Evolutionary conservation across 2,888 invertebrate genomes (phyloP).

Genomic region (Priocnemis perturbator): DNA sequence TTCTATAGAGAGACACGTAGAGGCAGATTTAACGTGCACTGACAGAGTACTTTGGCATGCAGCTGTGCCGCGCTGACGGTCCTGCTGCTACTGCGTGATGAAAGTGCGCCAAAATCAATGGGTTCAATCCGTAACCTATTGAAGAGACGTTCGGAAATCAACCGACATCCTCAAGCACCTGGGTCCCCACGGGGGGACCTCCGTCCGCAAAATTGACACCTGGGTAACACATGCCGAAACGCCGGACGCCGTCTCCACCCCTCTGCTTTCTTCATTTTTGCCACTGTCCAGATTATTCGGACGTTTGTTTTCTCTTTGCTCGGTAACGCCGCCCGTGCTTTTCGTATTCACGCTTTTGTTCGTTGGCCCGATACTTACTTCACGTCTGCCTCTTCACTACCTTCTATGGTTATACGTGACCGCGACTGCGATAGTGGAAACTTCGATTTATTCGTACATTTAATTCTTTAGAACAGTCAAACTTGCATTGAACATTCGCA

Average conservation of each 20-base stretch:
- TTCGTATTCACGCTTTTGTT: too few relatives aligned
- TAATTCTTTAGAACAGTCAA: too few relatives aligned
- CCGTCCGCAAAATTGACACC: slow-evolving; percentile 60
- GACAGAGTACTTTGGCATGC: slow-evolving; percentile 51
- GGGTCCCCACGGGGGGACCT: slow-evolving; percentile 47
- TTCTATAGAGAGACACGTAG: too few relatives aligned
- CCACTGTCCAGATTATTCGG: slow-evolving; percentile 12
- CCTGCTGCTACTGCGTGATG: slow-evolving; percentile 37
- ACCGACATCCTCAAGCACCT: slow-evolving; percentile 56
- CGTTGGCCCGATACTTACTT: too few relatives aligned
- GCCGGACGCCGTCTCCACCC: slow-evolving; percentile 14
- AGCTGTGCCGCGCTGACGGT: slow-evolving; percentile 45
- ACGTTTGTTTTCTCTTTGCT: neutral
- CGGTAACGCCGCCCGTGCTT: too few relatives aligned
- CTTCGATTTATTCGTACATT: too few relatives aligned
- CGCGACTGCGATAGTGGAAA: too few relatives aligned
- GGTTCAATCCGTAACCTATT: slow-evolving; percentile 55
- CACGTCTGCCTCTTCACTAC: too few relatives aligned
- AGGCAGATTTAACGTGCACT: too few relatives aligned
- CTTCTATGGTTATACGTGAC: too few relatives aligned
- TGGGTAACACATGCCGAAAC: slow-evolving; percentile 65
- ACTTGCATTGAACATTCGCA: too few relatives aligned
- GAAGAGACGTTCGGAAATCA: slow-evolving; percentile 46
- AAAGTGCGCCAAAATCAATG: slow-evolving; percentile 59
- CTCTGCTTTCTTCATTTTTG: slow-evolving; percentile 19